Conservation (phyloP, 1,140 invertebrate genomes). For the Polypedilum vanderplanki region DNA sequence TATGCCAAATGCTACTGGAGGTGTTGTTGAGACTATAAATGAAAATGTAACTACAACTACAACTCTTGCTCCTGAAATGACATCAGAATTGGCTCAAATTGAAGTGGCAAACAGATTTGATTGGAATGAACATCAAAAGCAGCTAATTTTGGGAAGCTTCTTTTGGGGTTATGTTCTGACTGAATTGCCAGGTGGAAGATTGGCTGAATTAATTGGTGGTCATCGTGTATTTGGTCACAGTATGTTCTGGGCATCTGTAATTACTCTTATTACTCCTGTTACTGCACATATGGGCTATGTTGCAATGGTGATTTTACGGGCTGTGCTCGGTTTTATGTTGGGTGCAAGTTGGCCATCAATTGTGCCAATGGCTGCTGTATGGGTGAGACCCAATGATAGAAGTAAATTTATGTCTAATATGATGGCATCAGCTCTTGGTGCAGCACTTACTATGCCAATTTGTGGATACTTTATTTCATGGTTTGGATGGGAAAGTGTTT, state of each 20-base stretch:
- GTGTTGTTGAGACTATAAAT: slow-evolving; percentile 32
- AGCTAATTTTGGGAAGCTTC: slow-evolving; percentile 74
- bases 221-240: slow-evolving; percentile 72
- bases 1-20: slow-evolving; percentile 32
- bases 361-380: slow-evolving; percentile 79
- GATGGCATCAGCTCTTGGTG: slow-evolving; percentile 79
- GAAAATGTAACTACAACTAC: neutral
- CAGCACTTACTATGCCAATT: slow-evolving; percentile 73
- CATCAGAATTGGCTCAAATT: slow-evolving; percentile 32
- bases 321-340: slow-evolving; percentile 65
- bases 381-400: slow-evolving; percentile 84
- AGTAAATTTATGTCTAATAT: slow-evolving; percentile 81
- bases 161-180: slow-evolving; percentile 87
- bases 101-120: slow-evolving; percentile 47
- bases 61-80: neutral
- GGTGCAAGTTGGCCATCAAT: slow-evolving; percentile 88
- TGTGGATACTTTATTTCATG: slow-evolving; percentile 70
- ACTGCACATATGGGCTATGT: slow-evolving; percentile 57
- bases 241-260: slow-evolving; percentile 70
- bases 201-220: slow-evolving; percentile 76
- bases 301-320: slow-evolving; percentile 55
- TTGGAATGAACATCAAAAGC: slow-evolving; percentile 67
- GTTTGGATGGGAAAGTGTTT: slow-evolving; percentile 77
- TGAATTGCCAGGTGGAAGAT: slow-evolving; percentile 72
- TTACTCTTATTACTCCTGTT: slow-evolving; percentile 75